A percentile compares a stretch with the other conserved stretches of the same genome.
phyloP scores from a whole-genome alignment of 2,797 vertebrate genomes.

The Spinibarbus caldwelli region DNA sequence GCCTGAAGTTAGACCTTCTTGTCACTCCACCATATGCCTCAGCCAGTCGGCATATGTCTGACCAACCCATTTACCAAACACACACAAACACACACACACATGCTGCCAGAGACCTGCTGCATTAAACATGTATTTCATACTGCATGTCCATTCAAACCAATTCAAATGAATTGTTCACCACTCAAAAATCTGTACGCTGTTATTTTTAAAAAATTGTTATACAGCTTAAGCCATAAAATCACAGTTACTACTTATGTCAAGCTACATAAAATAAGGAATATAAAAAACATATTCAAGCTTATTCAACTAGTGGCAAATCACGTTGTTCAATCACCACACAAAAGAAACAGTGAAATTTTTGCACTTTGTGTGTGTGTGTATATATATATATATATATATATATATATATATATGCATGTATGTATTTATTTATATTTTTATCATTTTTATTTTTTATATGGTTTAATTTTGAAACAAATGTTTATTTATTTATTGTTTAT shows the following conservation, averaged over 20 bases:
- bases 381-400: no score
- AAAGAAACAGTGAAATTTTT: neutral
- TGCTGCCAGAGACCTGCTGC: constrained; percentile 8
- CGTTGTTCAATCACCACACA: neutral
- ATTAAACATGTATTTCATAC: neutral
- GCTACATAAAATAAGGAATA: neutral
- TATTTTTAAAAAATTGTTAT: neutral
- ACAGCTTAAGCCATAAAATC: neutral
- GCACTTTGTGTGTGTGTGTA: no score
- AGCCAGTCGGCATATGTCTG: constrained; percentile 75
- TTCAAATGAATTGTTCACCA: neutral
- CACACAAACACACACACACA: constrained; percentile 16
- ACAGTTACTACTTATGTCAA: neutral
- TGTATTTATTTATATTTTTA: no score
- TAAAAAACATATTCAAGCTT: neutral
- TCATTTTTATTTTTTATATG: no score
- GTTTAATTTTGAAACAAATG: no score
- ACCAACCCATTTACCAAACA: constrained; percentile 48
- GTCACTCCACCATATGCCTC: constrained; percentile 74
- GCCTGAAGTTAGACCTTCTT: constrained; percentile 68
- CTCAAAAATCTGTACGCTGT: no score
- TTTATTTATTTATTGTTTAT: no score
- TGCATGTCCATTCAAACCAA: constrained; percentile 8
- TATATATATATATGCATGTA: no score
- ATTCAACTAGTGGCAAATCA: neutral